Evolutionary conservation across 2,797 vertebrate species (phyloP).

Genomic region (Clarias pachynema): DNA sequence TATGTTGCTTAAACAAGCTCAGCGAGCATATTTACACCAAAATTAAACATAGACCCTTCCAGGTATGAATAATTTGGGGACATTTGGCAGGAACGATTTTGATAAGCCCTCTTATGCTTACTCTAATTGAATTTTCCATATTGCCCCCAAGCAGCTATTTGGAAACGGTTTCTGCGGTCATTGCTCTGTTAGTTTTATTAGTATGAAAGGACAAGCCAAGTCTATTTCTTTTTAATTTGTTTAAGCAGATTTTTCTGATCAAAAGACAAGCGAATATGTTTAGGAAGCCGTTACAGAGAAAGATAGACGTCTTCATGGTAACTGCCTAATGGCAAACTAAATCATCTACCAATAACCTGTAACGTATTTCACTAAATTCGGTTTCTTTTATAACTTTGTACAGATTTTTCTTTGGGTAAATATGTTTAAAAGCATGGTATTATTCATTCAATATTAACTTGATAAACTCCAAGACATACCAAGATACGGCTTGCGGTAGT

Average conservation of each 20-base stretch:
- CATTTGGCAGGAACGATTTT: slow-evolving; percentile 61
- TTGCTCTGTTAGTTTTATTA: slow-evolving; percentile 62
- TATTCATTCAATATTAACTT: slow-evolving; percentile 24
- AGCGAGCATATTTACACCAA: slow-evolving; percentile 39
- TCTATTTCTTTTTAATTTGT: slow-evolving; percentile 50
- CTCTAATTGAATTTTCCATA: slow-evolving; percentile 63
- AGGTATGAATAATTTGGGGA: slow-evolving; percentile 60
- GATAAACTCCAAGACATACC: background rate
- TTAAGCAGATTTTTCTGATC: slow-evolving; percentile 47
- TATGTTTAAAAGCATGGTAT: too few species aligned
- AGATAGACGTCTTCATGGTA: background rate
- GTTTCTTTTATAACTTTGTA: background rate
- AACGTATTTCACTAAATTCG: background rate
- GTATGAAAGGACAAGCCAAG: slow-evolving; percentile 52
- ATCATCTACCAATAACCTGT: background rate
- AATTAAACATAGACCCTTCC: slow-evolving; percentile 59
- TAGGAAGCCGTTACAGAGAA: slow-evolving; percentile 49
- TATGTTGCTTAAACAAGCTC: slow-evolving; percentile 51
- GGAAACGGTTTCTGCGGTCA: slow-evolving; percentile 54
- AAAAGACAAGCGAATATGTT: slow-evolving; percentile 56
- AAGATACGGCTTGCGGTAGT: slow-evolving; percentile 9
- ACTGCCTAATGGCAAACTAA: background rate
- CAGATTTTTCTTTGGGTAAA: background rate
- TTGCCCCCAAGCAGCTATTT: slow-evolving; percentile 54
- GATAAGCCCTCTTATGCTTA: slow-evolving; percentile 60